These are phyloP conservation scores for Notarius lentiginosus DNA, from an alignment of 2,113 vertebrate species.

Conservation along the genomic window DNA sequence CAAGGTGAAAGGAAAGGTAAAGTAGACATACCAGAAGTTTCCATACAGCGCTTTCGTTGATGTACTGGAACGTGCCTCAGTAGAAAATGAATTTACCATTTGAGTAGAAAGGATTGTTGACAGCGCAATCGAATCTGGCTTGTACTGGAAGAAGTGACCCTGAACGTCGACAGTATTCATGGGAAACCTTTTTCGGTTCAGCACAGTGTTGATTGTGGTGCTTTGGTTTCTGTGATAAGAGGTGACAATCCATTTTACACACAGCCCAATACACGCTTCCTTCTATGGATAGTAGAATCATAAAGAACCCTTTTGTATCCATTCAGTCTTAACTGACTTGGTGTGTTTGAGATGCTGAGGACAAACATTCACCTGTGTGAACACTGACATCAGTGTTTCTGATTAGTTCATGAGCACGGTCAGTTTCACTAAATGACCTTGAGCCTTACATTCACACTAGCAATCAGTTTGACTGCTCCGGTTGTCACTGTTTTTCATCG, in stretches of 20 bases:
- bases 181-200: background rate
- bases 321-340: background rate
- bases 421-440: background rate
- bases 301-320: constrained; percentile 18
- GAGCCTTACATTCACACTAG: background rate
- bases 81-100: constrained; percentile 15
- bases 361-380: constrained; percentile 1
- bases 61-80: constrained; percentile 19
- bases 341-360: background rate
- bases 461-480: background rate
- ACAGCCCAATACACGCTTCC: background rate
- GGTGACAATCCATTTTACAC: background rate
- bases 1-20: constrained; percentile 10
- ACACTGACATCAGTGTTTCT: background rate
- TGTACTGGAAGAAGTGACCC: background rate
- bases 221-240: constrained; percentile 42
- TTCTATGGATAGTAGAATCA: background rate
- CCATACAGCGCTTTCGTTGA: background rate
- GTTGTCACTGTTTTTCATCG: background rate
- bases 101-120: constrained; percentile 11
- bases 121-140: background rate
- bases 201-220: constrained; percentile 7
- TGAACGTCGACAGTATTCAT: background rate
- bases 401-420: background rate
- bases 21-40: background rate